Evolutionary conservation across 2,888 invertebrate genomes (phyloP).

Genomic region (Andrena chrysosceles): DNA sequence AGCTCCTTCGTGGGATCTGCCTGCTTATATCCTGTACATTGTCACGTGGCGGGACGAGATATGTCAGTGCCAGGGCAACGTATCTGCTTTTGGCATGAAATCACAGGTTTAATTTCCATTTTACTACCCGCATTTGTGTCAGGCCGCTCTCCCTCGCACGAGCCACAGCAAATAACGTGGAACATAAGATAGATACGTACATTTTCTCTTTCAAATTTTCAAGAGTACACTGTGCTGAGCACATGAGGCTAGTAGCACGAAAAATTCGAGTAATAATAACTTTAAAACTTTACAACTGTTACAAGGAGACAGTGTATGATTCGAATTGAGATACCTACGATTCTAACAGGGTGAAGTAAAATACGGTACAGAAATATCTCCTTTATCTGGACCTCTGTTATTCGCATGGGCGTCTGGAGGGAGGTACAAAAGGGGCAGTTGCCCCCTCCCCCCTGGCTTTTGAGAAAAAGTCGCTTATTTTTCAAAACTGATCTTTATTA

Average conservation of each 20-base stretch:
- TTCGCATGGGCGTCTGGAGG: too few species aligned
- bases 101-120: constrained; percentile 28
- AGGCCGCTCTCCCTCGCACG: neutral
- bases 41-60: constrained; percentile 33
- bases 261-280: neutral
- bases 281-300: neutral
- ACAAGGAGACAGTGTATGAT: too few species aligned
- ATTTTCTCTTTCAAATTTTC: constrained; percentile 9
- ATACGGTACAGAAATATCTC: too few species aligned
- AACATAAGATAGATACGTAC: constrained; percentile 21
- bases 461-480: too few species aligned
- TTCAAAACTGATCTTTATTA: too few species aligned
- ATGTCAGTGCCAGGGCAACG: constrained; percentile 16
- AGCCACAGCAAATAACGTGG: neutral
- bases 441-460: too few species aligned
- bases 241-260: neutral
- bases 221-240: neutral
- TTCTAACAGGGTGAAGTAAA: too few species aligned
- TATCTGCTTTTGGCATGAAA: constrained; percentile 37
- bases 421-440: too few species aligned
- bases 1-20: constrained; percentile 21
- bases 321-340: neutral
- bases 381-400: too few species aligned
- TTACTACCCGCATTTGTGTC: constrained; percentile 1
- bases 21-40: constrained; percentile 29